A percentile compares a stretch with the other conserved stretches of the same genome.
Evolutionary conservation across 2,888 invertebrate species (phyloP).

Genomic region (Flexamia atlantica): DNA sequence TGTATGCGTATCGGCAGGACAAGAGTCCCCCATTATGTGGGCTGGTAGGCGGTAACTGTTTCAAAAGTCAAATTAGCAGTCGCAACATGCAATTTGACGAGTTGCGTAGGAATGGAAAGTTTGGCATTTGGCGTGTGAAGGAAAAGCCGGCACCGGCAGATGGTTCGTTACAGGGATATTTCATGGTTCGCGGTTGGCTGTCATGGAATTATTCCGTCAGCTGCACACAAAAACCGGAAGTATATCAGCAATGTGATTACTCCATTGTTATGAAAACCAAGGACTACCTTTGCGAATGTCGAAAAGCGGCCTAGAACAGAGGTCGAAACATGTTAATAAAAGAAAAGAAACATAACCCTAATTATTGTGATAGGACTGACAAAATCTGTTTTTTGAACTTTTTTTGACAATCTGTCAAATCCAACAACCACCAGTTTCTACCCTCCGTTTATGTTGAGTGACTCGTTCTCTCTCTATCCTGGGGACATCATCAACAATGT

Average conservation of each 20-base stretch:
- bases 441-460: no score
- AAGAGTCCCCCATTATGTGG: background rate
- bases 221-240: background rate
- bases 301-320: background rate
- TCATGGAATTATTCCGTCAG: background rate
- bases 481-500: no score
- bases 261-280: constrained; percentile 31
- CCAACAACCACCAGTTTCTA: no score
- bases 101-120: constrained; percentile 31
- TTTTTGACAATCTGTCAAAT: no score
- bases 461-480: no score
- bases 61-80: constrained; percentile 5
- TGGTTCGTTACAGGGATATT: constrained; percentile 29
- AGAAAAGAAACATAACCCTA: no score
- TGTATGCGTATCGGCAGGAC: background rate
- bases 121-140: constrained; percentile 26
- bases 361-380: no score
- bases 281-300: background rate
- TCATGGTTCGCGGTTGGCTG: constrained; percentile 27
- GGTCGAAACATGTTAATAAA: no score
- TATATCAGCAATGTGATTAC: constrained; percentile 11
- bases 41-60: background rate
- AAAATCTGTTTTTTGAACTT: no score
- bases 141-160: background rate
- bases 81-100: constrained; percentile 20